phyloP scores from a whole-genome alignment of 2,113 vertebrate species.

The Trinectes maculatus region DNA sequence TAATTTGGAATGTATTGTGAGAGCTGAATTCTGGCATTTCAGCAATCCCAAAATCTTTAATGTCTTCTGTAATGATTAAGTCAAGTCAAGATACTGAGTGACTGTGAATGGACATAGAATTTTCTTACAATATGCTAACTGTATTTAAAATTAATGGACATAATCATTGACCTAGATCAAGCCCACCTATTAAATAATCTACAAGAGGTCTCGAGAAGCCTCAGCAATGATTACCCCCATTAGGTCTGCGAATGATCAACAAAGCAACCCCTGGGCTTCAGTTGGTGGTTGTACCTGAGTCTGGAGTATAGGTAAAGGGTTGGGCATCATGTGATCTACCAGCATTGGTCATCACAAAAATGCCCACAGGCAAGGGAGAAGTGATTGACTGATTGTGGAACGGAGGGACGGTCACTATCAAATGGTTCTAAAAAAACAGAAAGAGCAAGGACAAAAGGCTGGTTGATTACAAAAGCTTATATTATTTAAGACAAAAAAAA shows the following conservation, averaged over 20 bases:
- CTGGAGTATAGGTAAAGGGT: constrained; percentile 95
- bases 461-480: neutral
- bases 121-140: too few species aligned
- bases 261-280: neutral
- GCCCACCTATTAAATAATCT: neutral
- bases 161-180: neutral
- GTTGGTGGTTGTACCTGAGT: constrained; percentile 83
- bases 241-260: neutral
- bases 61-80: too few species aligned
- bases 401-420: constrained; percentile 96
- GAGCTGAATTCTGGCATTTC: too few species aligned
- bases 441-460: neutral
- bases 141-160: too few species aligned
- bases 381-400: constrained; percentile 92
- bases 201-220: neutral
- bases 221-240: too few species aligned
- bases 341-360: constrained; percentile 96
- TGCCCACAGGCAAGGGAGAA: constrained; percentile 91
- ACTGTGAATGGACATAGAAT: too few species aligned
- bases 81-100: too few species aligned
- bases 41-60: too few species aligned
- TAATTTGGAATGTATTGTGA: too few species aligned
- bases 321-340: constrained; percentile 96
- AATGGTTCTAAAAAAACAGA: constrained; percentile 88
- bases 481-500: neutral